Conservation (phyloP, 2,797 vertebrate genomes). For the Carapus acus region DNA sequence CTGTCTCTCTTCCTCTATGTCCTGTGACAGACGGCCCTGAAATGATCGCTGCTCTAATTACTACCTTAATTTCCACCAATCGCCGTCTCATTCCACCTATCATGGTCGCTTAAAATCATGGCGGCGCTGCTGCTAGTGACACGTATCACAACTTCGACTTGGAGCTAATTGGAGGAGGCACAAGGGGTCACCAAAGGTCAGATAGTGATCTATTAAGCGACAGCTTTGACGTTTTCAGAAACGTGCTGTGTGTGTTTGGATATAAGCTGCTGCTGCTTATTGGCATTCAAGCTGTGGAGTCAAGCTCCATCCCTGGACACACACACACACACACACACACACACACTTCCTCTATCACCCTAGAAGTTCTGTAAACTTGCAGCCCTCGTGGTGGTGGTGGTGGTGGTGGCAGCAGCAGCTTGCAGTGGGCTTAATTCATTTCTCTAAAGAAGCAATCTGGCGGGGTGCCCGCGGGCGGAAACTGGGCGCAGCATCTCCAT, state of each 20-base stretch:
- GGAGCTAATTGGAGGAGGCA: too few relatives aligned
- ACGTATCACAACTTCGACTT: too few relatives aligned
- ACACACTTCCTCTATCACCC: constrained; percentile 30
- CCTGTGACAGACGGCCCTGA: constrained; percentile 12
- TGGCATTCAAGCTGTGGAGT: too few relatives aligned
- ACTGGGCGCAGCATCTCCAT: constrained; percentile 51
- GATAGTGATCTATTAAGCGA: constrained; percentile 22
- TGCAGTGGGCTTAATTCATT: constrained; percentile 47
- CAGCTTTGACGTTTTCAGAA: constrained; percentile 4
- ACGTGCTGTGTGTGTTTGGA: background rate
- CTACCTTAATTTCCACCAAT: constrained; percentile 50
- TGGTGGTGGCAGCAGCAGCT: background rate
- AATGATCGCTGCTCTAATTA: constrained; percentile 40
- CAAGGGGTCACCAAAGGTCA: constrained; percentile 14
- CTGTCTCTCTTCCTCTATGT: constrained; percentile 16
- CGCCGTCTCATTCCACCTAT: constrained; percentile 58
- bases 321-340: constrained; percentile 5
- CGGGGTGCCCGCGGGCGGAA: constrained; percentile 33
- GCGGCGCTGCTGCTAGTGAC: too few relatives aligned
- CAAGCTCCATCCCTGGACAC: constrained; percentile 49
- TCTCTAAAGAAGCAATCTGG: constrained; percentile 51
- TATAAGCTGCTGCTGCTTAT: too few relatives aligned
- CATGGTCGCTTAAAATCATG: too few relatives aligned
- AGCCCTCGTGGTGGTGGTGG: constrained; percentile 28
- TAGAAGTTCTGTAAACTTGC: constrained; percentile 41